Conservation (phyloP, 2,888 invertebrate species). For the Eubasilissa splendida region DNA sequence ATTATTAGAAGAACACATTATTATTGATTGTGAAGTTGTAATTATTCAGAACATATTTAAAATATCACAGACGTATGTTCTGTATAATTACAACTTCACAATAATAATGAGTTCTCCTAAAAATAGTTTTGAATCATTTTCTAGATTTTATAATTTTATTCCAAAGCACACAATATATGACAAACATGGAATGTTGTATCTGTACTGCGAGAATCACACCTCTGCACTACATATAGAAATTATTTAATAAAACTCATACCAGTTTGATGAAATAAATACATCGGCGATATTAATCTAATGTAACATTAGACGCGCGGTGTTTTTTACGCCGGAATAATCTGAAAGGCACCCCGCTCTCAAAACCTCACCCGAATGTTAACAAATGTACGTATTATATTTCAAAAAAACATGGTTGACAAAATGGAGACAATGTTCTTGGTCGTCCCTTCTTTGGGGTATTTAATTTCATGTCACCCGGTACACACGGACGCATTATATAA, state of each 20-base stretch:
- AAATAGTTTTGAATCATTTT: too few species aligned
- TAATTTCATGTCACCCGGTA: slow-evolving; percentile 51
- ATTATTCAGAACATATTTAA: too few species aligned
- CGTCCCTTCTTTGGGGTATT: slow-evolving; percentile 46
- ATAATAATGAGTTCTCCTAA: too few species aligned
- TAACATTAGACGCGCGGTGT: slow-evolving; percentile 29
- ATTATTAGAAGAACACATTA: too few species aligned
- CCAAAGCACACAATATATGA: too few species aligned
- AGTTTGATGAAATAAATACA: slow-evolving; percentile 28
- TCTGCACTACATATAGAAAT: background rate
- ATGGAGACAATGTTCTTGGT: slow-evolving; percentile 49
- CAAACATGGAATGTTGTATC: background rate
- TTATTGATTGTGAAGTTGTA: too few species aligned
- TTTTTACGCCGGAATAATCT: background rate
- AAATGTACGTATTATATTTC: slow-evolving; percentile 51
- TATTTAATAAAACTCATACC: slow-evolving; percentile 26
- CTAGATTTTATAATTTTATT: too few species aligned
- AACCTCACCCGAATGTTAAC: slow-evolving; percentile 44
- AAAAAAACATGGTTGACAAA: slow-evolving; percentile 52
- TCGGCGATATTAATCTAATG: slow-evolving; percentile 22
- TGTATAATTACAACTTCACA: too few species aligned
- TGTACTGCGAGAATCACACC: background rate
- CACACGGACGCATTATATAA: slow-evolving; percentile 14
- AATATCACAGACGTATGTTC: too few species aligned
- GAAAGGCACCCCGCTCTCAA: slow-evolving; percentile 30